Base-by-base conservation (phyloP, 2,888 invertebrate genomes). In the Leptinotarsa juncta region DNA sequence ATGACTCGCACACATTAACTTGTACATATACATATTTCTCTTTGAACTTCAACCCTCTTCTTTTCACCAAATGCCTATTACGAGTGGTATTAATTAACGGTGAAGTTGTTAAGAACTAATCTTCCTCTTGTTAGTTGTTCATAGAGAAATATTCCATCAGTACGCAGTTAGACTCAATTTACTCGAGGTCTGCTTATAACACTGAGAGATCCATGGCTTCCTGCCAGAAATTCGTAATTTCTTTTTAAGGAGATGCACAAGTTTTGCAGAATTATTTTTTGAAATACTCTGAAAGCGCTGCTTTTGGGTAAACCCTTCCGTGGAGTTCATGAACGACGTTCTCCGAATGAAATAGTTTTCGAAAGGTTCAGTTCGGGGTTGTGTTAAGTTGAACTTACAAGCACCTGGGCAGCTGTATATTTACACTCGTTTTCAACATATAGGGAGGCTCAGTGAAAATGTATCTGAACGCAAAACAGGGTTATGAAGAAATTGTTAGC, bases 121-220 rank as follows among this genome's bases (percentile, higher is more conserved):
- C 16, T 62, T 16, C 42, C 42, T 42, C 62, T 32, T 32, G 42
- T 62, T 32, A 32, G 10, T 62, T 62, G 62, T n/a, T 32, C 62
- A 42, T n/a, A 62, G n/a, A 62, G 62, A 42, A 62, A 42, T 42
- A 62, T 62, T 42, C 16, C 62, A 62, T 62, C 32, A 62, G 18
- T 42, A 42, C 32, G 62, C 32, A 62, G 62, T 62, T 62, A 16
- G 62, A 62, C 5, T 32, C 2, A 32, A 62, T 62, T 62, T 32
- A 16, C 16, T 42, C n/a, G 42, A 32, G 62, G 3, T 15, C 62
- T 32, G 42, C 15, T 20, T 1, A 23, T 57, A 57, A 42, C n/a
- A 42, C 32, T 15, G 2, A 12, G 32, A 26, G 5, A 32, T 16
- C 16, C 16, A 42, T n/a, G 3, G n/a, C 16, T 12, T 42, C 16